Conservation (phyloP, 2,797 vertebrate species). For the Oreochromis mossambicus region DNA sequence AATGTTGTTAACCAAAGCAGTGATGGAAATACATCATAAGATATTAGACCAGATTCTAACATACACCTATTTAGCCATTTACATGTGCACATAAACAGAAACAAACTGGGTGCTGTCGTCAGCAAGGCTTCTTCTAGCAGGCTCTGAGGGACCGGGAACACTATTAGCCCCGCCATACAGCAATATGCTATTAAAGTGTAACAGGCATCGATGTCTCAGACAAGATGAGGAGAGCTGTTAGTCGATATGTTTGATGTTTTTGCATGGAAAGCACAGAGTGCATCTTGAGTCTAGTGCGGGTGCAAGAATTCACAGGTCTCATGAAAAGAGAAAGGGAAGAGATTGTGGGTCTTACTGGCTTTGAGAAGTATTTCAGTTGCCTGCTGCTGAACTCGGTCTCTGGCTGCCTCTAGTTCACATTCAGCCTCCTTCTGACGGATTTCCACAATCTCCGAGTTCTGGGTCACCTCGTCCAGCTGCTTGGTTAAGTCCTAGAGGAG, state of each 20-base stretch:
- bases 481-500: slow-evolving; percentile 86
- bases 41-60: slow-evolving; percentile 5
- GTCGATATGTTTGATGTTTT: not conserved
- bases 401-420: slow-evolving; percentile 90
- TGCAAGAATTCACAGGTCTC: not conserved
- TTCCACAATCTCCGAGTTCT: slow-evolving; percentile 88
- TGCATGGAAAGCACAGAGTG: not conserved
- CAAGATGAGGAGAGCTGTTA: slow-evolving; percentile 1
- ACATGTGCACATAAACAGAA: not conserved
- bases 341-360: slow-evolving; percentile 85
- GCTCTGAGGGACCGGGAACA: not conserved
- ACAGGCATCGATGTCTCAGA: not conserved
- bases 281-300: not conserved
- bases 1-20: not conserved
- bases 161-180: slow-evolving; percentile 9
- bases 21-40: not conserved
- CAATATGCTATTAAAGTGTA: slow-evolving; percentile 9
- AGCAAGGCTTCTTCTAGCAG: not conserved
- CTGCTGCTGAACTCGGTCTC: slow-evolving; percentile 93
- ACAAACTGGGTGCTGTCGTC: slow-evolving; percentile 5
- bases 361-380: slow-evolving; percentile 96
- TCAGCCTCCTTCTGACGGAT: slow-evolving; percentile 96
- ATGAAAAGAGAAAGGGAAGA: not conserved
- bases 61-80: not conserved
- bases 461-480: slow-evolving; percentile 93